These are phyloP conservation scores for Mimas tiliae DNA, from an alignment of 2,888 invertebrate species.

Conservation along the genomic window DNA sequence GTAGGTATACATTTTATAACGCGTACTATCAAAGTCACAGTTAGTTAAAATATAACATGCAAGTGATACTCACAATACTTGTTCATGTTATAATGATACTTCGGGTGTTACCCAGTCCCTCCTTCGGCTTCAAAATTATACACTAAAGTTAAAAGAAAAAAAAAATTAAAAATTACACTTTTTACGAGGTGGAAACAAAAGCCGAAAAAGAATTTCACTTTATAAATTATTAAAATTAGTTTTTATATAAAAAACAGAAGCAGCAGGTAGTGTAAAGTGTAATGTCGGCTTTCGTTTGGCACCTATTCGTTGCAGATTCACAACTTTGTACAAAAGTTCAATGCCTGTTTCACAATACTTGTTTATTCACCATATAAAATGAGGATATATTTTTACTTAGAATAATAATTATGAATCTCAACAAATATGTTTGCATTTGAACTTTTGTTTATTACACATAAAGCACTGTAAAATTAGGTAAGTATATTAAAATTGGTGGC, in stretches of 20 bases:
- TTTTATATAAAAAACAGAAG: neutral
- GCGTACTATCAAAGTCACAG: constrained; percentile 26
- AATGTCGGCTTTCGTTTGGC: constrained; percentile 42
- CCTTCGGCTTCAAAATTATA: constrained; percentile 61
- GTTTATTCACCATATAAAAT: constrained; percentile 22
- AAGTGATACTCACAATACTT: constrained; percentile 69
- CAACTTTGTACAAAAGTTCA: constrained; percentile 81
- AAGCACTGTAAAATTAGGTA: constrained; percentile 40
- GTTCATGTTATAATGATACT: constrained; percentile 62
- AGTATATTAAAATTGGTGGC: constrained; percentile 60
- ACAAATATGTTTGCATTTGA: constrained; percentile 50
- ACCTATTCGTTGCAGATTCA: constrained; percentile 49
- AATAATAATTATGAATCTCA: constrained; percentile 32
- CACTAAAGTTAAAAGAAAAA: constrained; percentile 69
- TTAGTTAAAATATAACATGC: constrained; percentile 31
- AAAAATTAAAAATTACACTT: constrained; percentile 45
- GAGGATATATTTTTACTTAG: too few relatives aligned
- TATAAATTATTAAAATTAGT: neutral
- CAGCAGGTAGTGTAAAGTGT: neutral
- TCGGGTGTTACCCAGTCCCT: constrained; percentile 56
- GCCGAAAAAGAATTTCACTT: constrained; percentile 24
- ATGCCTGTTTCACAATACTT: constrained; percentile 50
- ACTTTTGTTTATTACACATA: constrained; percentile 59
- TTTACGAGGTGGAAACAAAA: constrained; percentile 45
- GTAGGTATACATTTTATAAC: constrained; percentile 24